Conservation (phyloP, 2,797 vertebrate species). For the Rhinophrynus dorsalis region DNA sequence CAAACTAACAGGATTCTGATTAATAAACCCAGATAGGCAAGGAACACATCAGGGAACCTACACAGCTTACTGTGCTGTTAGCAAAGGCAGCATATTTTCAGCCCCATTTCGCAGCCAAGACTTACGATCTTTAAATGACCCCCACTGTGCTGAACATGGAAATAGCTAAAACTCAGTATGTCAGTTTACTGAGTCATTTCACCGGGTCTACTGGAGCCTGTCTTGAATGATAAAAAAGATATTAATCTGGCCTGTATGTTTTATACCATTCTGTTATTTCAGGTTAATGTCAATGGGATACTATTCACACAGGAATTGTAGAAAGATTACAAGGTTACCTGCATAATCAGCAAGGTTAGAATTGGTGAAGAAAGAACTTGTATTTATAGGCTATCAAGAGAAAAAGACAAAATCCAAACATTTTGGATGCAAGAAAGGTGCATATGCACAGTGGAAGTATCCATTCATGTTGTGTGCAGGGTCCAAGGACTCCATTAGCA, state of each 20-base stretch:
- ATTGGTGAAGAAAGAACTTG: background rate
- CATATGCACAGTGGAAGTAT: too few species aligned
- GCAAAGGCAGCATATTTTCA: constrained; percentile 50
- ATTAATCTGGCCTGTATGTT: constrained; percentile 44
- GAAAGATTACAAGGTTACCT: constrained; percentile 11
- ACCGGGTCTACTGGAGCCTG: constrained; percentile 48
- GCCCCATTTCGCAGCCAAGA: constrained; percentile 50
- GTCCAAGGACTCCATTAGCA: too few species aligned
- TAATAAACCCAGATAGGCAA: constrained; percentile 48
- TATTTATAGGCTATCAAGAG: too few species aligned
- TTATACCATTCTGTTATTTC: constrained; percentile 30
- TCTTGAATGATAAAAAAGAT: constrained; percentile 48
- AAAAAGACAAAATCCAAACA: too few species aligned
- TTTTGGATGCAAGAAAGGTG: too few species aligned
- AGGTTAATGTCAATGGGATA: constrained; percentile 32
- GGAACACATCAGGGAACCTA: constrained; percentile 47
- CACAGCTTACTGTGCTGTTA: constrained; percentile 47
- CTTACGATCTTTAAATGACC: constrained; percentile 51
- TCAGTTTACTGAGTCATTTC: constrained; percentile 48
- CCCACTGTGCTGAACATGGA: constrained; percentile 49
- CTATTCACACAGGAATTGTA: background rate
- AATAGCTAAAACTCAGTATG: constrained; percentile 50
- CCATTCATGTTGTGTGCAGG: too few species aligned
- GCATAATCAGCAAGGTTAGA: background rate
- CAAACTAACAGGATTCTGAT: constrained; percentile 50